Base-by-base conservation (phyloP, 2,797 vertebrate species). In the Fistularia tabacaria region DNA sequence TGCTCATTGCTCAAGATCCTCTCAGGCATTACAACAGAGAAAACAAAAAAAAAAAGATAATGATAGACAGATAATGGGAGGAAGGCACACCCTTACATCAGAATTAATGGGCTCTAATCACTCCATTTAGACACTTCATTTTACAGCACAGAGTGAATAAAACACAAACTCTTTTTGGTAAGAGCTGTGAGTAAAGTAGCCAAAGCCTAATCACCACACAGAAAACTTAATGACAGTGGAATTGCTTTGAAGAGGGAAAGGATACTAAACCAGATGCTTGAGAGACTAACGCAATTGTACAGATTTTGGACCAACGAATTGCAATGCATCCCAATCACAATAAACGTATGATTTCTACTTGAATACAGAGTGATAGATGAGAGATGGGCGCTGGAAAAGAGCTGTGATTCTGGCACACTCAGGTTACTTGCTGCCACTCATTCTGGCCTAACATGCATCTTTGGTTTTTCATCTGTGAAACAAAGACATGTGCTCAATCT, bases 101-200 rank as follows among this genome's bases (percentile, higher is more conserved):
- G 54, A 74, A 72, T 73, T 86, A 86, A 88, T 87, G 74, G 79
- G 60, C 58, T 64, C 65, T 79, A 83, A 83, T 78, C 75, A 80
- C 62, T 80, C 74, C 69, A 83, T 83, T 87, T 79, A 73, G 66
- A 71, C 71, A 71, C 78, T 84, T 80, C 63, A 86, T 75, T 83
- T 79, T 76, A 49, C 59, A 46, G 55, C 14, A 11, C 15, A 69
- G 42, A 73, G 66, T 73, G 66, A 74, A 79, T 77, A 72, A 79
- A 85, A 81, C 61, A 63, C 57, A 84, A 84, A 25, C 25, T 59
- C 81, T 59, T 80, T 87, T 80, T 77, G 69, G 48, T 76, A 69
- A 81, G 73, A 63, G 75, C 66, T 76, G 62, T 37, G 63, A 65
- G 36, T 66, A 69, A 69, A 72, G 54, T 52, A 74, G 77, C 70